Evolutionary conservation across 2,113 vertebrate species (phyloP).

Genomic region (Setophaga petechia): DNA sequence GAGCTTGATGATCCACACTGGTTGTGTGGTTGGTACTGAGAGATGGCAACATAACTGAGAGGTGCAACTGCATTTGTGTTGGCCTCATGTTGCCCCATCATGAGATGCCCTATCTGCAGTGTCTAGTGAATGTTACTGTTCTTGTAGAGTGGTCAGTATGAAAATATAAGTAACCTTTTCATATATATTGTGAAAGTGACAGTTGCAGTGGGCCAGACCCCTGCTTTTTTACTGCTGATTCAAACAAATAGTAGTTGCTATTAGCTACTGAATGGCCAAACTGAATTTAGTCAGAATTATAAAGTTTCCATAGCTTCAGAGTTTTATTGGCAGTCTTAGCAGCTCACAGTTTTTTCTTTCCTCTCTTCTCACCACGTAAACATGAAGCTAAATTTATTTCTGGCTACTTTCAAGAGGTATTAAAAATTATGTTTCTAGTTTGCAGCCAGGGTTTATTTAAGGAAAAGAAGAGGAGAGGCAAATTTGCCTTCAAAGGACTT

Average conservation of each 20-base stretch:
- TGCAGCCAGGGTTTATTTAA: neutral
- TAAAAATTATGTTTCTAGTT: neutral
- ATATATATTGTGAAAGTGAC: neutral
- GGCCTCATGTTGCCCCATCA: neutral
- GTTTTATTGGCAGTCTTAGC: neutral
- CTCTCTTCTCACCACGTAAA: neutral
- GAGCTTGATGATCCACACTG: neutral
- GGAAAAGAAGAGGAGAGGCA: neutral
- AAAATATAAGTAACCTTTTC: neutral
- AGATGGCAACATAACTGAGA: accelerated
- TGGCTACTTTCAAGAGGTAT: neutral
- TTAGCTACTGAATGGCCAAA: neutral
- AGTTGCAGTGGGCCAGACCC: neutral
- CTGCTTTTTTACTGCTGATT: neutral
- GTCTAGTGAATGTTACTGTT: neutral
- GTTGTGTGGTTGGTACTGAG: neutral
- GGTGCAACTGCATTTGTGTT: neutral
- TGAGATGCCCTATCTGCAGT: neutral
- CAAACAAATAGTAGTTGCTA: neutral
- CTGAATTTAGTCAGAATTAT: neutral
- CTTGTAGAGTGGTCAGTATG: neutral
- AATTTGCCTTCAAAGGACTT: neutral
- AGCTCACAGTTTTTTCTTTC: neutral
- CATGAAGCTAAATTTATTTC: neutral
- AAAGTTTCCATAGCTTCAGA: neutral